Conservation (phyloP, 2,113 vertebrate species). For the Carollia perspicillata region DNA sequence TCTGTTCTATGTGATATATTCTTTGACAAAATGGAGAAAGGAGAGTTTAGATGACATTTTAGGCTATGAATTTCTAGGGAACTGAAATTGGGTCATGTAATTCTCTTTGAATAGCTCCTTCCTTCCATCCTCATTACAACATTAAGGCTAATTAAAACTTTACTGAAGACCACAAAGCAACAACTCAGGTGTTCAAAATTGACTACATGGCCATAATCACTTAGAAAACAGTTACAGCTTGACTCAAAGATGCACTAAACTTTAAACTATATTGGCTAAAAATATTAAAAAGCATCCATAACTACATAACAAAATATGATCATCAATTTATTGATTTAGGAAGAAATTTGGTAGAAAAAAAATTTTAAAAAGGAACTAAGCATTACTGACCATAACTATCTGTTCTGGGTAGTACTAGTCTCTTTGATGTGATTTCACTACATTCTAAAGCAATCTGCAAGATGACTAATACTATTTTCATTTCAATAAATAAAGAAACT, state of each 20-base stretch:
- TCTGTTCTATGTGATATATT: neutral
- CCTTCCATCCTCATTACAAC: neutral
- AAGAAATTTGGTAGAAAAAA: neutral
- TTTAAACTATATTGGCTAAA: conserved; percentile 17
- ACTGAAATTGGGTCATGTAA: neutral
- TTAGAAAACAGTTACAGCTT: conserved; percentile 17
- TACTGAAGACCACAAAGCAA: conserved; percentile 2
- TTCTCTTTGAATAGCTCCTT: conserved; percentile 20
- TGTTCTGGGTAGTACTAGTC: neutral
- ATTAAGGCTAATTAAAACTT: conserved; percentile 37
- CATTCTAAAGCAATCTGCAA: conserved; percentile 17
- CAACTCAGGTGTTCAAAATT: neutral
- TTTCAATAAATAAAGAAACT: neutral
- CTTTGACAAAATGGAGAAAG: conserved; percentile 44
- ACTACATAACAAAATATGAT: neutral
- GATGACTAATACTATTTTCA: neutral
- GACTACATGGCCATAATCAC: neutral
- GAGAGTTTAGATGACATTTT: neutral
- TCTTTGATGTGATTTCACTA: neutral
- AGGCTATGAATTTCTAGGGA: neutral
- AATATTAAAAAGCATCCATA: neutral
- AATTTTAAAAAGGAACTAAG: neutral
- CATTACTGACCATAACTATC: neutral
- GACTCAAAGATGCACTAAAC: neutral
- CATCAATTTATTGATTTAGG: neutral